Evolutionary conservation across 1,140 invertebrate species (phyloP).

Genomic region (Sycophila sp.): DNA sequence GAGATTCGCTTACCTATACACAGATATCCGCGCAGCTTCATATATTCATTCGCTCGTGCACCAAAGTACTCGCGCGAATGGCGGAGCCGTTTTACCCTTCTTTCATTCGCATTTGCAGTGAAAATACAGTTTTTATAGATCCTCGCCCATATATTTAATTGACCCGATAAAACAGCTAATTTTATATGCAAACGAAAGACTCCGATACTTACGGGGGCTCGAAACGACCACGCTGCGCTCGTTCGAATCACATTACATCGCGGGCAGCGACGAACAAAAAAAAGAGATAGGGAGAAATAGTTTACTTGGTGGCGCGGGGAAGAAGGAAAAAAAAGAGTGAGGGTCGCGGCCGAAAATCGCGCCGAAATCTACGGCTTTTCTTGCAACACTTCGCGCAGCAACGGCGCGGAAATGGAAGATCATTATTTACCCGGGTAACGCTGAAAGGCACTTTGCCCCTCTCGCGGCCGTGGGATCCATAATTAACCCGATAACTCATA

Average conservation of each 20-base stretch:
- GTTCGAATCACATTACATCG: too few relatives aligned
- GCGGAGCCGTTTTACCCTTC: background rate
- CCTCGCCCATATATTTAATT: background rate
- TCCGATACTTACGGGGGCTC: background rate
- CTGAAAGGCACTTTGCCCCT: slow-evolving; percentile 25
- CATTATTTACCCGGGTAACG: slow-evolving; percentile 24
- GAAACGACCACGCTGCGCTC: background rate
- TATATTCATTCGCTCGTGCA: too few relatives aligned
- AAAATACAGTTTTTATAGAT: slow-evolving; percentile 3
- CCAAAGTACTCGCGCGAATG: too few relatives aligned
- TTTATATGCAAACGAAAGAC: background rate
- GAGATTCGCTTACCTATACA: background rate
- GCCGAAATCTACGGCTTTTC: background rate
- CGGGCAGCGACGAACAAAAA: too few relatives aligned
- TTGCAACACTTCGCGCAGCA: background rate
- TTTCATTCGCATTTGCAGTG: slow-evolving; percentile 25
- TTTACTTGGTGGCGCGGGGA: too few relatives aligned
- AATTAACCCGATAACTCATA: slow-evolving; percentile 36
- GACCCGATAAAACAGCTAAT: background rate
- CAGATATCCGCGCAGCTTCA: background rate
- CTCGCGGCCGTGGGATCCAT: background rate
- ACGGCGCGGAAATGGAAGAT: slow-evolving; percentile 13
- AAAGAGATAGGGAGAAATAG: too few relatives aligned
- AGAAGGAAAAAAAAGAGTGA: too few relatives aligned
- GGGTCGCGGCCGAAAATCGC: too few relatives aligned